Percentiles rank a stretch among this genome's conserved stretches.
Evolutionary conservation across 2,888 invertebrate species (phyloP).

Genomic region (Cyclophora albipunctata): DNA sequence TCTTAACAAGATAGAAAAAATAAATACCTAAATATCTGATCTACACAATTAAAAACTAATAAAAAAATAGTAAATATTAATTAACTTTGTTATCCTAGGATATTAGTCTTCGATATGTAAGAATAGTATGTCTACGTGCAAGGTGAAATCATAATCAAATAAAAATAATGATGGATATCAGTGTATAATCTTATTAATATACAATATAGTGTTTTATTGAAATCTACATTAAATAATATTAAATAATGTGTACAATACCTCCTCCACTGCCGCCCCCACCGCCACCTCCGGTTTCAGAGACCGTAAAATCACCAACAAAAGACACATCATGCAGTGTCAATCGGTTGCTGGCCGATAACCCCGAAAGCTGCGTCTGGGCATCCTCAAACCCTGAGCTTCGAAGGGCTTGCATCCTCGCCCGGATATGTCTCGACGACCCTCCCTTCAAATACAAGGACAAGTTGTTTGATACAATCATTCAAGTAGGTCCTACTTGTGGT

Average conservation of each 20-base stretch:
- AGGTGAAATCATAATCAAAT: no score
- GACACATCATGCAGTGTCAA: conserved; percentile 8
- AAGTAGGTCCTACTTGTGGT: conserved; percentile 87
- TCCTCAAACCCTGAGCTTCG: conserved; percentile 69
- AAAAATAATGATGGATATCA: no score
- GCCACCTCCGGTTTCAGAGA: conserved; percentile 20
- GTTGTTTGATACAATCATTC: conserved; percentile 51
- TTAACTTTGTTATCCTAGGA: no score
- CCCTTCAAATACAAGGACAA: conserved; percentile 69
- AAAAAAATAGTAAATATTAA: no score
- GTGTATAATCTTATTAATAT: no score
- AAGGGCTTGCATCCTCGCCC: conserved; percentile 74
- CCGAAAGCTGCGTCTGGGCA: conserved; percentile 75
- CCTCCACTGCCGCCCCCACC: conserved; percentile 43
- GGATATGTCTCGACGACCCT: conserved; percentile 60
- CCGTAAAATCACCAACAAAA: not conserved
- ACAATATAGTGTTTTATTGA: no score
- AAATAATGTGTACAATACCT: conserved; percentile 51
- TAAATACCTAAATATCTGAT: no score
- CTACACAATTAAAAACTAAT: no score
- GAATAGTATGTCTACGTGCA: no score
- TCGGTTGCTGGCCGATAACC: conserved; percentile 14
- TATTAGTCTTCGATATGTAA: no score
- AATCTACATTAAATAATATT: no score
- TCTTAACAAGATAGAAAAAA: no score